phyloP scores from a whole-genome alignment of 2,113 vertebrate genomes.

The Vicugna pacos region DNA sequence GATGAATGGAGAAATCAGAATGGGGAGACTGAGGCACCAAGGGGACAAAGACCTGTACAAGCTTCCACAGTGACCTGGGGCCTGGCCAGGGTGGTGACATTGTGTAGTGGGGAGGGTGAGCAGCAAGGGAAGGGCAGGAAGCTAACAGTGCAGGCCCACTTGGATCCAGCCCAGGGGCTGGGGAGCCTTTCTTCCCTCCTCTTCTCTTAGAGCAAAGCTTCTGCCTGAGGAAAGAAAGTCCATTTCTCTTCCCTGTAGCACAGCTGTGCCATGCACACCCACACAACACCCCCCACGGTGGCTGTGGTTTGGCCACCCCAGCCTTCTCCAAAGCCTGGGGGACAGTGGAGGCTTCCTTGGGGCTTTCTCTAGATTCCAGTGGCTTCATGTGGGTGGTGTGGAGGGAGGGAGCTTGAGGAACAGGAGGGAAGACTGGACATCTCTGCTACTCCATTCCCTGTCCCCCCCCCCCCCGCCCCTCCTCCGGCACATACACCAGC shows the following conservation, averaged over 20 bases:
- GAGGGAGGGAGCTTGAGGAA: neutral
- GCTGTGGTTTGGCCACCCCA: neutral
- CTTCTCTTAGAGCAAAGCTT: neutral
- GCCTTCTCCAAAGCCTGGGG: neutral
- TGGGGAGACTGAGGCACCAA: neutral
- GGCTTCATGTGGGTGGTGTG: neutral
- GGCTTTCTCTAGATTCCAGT: neutral
- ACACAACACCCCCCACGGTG: rapidly evolving
- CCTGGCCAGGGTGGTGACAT: neutral
- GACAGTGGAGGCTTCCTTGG: neutral
- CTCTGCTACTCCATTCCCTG: neutral
- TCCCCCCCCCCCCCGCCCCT: neutral
- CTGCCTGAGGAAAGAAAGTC: neutral
- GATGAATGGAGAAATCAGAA: neutral
- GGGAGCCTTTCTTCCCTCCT: neutral
- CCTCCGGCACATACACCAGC: neutral
- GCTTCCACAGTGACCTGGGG: neutral
- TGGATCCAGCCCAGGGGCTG: neutral
- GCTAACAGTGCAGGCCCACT: neutral
- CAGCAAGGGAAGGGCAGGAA: neutral
- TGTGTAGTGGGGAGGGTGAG: neutral
- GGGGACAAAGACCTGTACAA: neutral
- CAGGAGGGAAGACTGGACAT: neutral
- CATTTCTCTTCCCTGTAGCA: neutral
- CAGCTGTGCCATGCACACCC: neutral